Conservation (phyloP, 2,797 vertebrate genomes). For the Macropodus opercularis region DNA sequence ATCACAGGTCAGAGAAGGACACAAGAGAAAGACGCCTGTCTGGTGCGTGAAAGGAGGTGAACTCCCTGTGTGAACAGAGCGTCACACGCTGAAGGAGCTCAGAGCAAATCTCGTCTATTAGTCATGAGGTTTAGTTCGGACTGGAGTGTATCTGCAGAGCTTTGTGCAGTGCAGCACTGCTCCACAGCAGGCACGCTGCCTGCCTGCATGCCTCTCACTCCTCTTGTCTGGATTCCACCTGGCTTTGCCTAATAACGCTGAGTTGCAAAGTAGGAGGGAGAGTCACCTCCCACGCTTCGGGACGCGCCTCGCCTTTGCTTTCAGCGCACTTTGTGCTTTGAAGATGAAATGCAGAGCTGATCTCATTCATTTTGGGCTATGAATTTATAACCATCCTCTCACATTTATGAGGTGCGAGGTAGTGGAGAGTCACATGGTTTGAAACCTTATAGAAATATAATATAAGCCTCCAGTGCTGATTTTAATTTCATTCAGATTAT, state of each 20-base stretch:
- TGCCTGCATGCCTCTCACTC: slow-evolving; percentile 30
- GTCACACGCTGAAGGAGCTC: slow-evolving; percentile 34
- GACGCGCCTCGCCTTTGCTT: slow-evolving; percentile 13
- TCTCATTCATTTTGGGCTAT: slow-evolving; percentile 45
- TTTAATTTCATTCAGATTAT: too few relatives aligned
- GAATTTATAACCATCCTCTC: slow-evolving; percentile 39
- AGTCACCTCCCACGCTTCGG: slow-evolving; percentile 37
- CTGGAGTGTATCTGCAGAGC: slow-evolving; percentile 51
- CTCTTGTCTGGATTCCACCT: slow-evolving; percentile 38
- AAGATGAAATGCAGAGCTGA: slow-evolving; percentile 69
- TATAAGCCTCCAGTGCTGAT: too few relatives aligned
- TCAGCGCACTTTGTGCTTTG: slow-evolving; percentile 49
- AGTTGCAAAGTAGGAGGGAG: slow-evolving; percentile 62
- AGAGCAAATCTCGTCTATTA: slow-evolving; percentile 67
- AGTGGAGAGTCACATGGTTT: slow-evolving; percentile 16
- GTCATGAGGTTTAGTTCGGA: slow-evolving; percentile 63
- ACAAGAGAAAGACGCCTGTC: neutral
- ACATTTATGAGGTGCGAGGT: slow-evolving; percentile 34
- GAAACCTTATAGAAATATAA: too few relatives aligned
- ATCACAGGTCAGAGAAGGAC: slow-evolving; percentile 12
- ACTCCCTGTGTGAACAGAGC: slow-evolving; percentile 3
- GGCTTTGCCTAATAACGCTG: slow-evolving; percentile 57
- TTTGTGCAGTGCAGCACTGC: slow-evolving; percentile 57
- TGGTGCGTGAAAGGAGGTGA: slow-evolving; percentile 25
- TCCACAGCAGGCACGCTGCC: slow-evolving; percentile 27